phyloP scores from a whole-genome alignment of 2,113 vertebrate species.

The Gymnorhina tibicen region DNA sequence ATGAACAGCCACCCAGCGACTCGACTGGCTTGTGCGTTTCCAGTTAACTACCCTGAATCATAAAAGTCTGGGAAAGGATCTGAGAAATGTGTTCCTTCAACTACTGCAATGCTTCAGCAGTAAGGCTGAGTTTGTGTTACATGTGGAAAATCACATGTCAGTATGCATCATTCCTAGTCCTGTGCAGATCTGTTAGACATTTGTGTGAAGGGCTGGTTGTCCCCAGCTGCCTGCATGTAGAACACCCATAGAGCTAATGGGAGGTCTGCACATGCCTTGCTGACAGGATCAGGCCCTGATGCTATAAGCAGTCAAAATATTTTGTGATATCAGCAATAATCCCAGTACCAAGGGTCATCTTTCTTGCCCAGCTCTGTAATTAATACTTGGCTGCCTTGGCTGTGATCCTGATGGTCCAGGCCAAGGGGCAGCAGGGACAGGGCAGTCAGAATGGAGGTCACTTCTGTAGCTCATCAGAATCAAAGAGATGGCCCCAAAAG shows the following conservation, averaged over 20 bases:
- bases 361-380: background rate
- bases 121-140: background rate
- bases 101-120: background rate
- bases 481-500: background rate
- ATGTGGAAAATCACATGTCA: background rate
- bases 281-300: background rate
- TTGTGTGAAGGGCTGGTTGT: background rate
- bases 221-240: background rate
- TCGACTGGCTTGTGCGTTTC: background rate
- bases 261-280: background rate
- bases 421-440: background rate
- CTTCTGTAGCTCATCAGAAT: background rate
- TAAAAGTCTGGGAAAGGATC: conserved; percentile 39
- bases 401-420: background rate
- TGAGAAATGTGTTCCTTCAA: background rate
- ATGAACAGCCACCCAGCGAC: conserved; percentile 2
- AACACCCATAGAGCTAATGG: background rate
- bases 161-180: background rate
- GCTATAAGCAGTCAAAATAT: background rate
- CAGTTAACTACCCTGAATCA: conserved; percentile 21
- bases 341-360: background rate
- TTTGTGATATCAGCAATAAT: background rate
- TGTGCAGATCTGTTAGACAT: background rate
- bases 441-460: background rate
- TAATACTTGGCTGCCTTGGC: background rate